These are phyloP conservation scores for Stegana nigrithorax DNA, from an alignment of 2,888 invertebrate species.

Conservation along the genomic window DNA sequence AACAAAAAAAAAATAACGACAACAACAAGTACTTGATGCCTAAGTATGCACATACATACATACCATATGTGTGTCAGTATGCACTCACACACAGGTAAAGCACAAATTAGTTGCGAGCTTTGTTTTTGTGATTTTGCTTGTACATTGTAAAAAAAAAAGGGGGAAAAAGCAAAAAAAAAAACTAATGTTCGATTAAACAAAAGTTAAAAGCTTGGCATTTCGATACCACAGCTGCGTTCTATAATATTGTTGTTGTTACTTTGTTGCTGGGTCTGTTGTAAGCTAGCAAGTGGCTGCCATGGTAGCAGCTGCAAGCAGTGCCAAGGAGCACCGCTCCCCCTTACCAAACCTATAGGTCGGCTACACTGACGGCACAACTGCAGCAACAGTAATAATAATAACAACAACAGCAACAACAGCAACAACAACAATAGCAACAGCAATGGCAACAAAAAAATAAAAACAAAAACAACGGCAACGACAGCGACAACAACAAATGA, in stretches of 20 bases:
- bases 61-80: too few species aligned
- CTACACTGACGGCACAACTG: slow-evolving; percentile 7
- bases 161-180: background rate
- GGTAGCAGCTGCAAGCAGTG: too few species aligned
- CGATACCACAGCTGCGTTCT: slow-evolving; percentile 51
- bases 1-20: background rate
- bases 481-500: slow-evolving; percentile 7
- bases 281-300: slow-evolving; percentile 38
- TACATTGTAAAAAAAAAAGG: too few species aligned
- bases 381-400: slow-evolving; percentile 33
- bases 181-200: slow-evolving; percentile 15
- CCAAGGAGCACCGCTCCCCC: too few species aligned
- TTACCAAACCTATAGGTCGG: too few species aligned
- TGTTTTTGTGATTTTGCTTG: background rate
- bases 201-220: slow-evolving; percentile 37
- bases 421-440: slow-evolving; percentile 33
- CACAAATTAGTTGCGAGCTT: background rate
- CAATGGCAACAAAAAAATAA: slow-evolving; percentile 33
- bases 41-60: too few species aligned
- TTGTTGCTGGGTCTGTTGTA: slow-evolving; percentile 26
- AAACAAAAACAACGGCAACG: too few species aligned
- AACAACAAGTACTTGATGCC: too few species aligned
- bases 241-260: slow-evolving; percentile 41
- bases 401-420: slow-evolving; percentile 32
- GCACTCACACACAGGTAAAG: background rate